Percentiles rank a stretch among this genome's conserved stretches.
Evolutionary conservation across 2,888 invertebrate species (phyloP).

Genomic region (Tricholauxania praeusta): DNA sequence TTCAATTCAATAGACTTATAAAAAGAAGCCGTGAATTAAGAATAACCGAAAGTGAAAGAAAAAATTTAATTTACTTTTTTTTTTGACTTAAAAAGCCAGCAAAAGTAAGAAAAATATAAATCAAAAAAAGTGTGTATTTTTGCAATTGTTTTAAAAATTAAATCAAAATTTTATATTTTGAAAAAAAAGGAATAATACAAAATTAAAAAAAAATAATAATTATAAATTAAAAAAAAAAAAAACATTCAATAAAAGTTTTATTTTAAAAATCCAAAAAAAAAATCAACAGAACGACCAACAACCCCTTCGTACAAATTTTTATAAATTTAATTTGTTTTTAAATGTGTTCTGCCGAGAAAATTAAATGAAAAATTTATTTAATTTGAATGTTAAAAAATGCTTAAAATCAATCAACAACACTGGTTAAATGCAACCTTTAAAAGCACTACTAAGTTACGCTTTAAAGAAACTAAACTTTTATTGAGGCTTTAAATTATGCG

Average conservation of each 20-base stretch:
- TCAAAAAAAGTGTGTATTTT: neutral
- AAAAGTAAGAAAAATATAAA: neutral
- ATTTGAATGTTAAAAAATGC: neutral
- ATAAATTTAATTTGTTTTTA: neutral
- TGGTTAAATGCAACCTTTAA: constrained; percentile 11
- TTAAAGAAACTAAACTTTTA: constrained; percentile 6
- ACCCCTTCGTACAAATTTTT: no score
- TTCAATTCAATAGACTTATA: no score
- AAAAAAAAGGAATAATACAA: neutral
- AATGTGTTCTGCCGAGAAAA: neutral
- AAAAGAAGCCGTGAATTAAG: no score
- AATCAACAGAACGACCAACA: neutral
- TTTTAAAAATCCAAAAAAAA: no score
- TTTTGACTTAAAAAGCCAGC: neutral
- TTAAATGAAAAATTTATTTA: neutral
- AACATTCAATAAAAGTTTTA: neutral
- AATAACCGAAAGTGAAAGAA: no score
- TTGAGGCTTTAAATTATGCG: constrained; percentile 10
- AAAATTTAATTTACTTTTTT: neutral
- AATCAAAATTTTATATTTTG: neutral
- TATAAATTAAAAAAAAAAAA: neutral
- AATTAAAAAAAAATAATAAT: neutral
- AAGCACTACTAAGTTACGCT: neutral
- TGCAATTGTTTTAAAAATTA: neutral
- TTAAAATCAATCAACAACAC: constrained; percentile 5